Evolutionary conservation across 2,888 invertebrate genomes (phyloP).

Genomic region (Aphelenchoides bicaudatus): DNA sequence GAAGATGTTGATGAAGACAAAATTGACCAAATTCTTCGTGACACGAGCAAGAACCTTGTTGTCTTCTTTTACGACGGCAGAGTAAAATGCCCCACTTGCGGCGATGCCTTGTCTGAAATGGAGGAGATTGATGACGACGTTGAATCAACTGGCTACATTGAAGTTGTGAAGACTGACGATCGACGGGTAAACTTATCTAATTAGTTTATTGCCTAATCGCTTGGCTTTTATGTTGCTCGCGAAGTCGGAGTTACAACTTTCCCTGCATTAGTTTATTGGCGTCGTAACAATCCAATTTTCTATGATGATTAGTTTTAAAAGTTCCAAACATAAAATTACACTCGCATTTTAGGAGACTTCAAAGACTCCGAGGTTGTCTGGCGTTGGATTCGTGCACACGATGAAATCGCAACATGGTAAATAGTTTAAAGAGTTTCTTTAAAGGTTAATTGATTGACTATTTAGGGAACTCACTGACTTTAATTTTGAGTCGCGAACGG

Average conservation of each 20-base stretch:
- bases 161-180: constrained; percentile 60
- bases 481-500: constrained; percentile 53
- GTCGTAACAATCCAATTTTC: constrained; percentile 90
- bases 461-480: constrained; percentile 58
- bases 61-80: constrained; percentile 77
- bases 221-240: constrained; percentile 72
- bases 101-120: constrained; percentile 76
- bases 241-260: constrained; percentile 92
- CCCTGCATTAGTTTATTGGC: constrained; percentile 91
- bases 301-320: constrained; percentile 75
- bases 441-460: constrained; percentile 33
- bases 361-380: constrained; percentile 55
- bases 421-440: constrained; percentile 17
- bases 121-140: constrained; percentile 87
- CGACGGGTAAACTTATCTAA: constrained; percentile 30
- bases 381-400: constrained; percentile 59
- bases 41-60: constrained; percentile 88
- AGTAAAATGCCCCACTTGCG: constrained; percentile 76
- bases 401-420: constrained; percentile 46
- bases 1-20: constrained; percentile 94
- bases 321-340: background rate
- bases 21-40: constrained; percentile 87
- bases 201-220: background rate
- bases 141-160: constrained; percentile 65
- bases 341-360: constrained; percentile 53